Evolutionary conservation across 2,888 invertebrate genomes (phyloP).

Genomic region (Harpalus rufipes): DNA sequence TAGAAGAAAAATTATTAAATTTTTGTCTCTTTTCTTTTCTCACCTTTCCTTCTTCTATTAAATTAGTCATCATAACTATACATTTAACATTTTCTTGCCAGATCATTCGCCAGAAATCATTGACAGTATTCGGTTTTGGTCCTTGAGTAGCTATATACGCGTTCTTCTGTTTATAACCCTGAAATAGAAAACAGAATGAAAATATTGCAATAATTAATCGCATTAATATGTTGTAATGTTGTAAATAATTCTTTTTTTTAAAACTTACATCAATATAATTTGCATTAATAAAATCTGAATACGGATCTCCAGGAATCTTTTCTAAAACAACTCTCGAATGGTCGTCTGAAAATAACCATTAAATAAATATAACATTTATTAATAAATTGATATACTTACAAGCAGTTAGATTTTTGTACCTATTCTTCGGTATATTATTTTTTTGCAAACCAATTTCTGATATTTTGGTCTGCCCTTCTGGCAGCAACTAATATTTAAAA

Average conservation of each 20-base stretch:
- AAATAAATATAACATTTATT: too few species aligned
- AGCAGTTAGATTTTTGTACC: slow-evolving; percentile 77
- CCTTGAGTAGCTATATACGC: slow-evolving; percentile 76
- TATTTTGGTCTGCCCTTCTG: slow-evolving; percentile 75
- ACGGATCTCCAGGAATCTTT: slow-evolving; percentile 74
- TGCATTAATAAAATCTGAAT: slow-evolving; percentile 80
- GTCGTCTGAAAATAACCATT: slow-evolving; percentile 75
- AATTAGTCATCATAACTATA: slow-evolving; percentile 62
- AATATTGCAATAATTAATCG: too few species aligned
- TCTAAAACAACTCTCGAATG: slow-evolving; percentile 77
- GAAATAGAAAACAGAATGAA: slow-evolving; percentile 33
- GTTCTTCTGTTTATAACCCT: slow-evolving; percentile 73
- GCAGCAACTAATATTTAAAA: slow-evolving; percentile 73
- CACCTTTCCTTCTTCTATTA: slow-evolving; percentile 63
- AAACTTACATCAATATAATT: slow-evolving; percentile 79
- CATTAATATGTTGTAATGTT: too few species aligned
- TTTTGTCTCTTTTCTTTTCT: background rate
- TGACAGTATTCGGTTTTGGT: slow-evolving; percentile 73
- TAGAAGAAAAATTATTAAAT: background rate
- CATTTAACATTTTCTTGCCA: slow-evolving; percentile 67
- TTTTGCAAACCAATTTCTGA: slow-evolving; percentile 75
- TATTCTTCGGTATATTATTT: slow-evolving; percentile 77
- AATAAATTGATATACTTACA: slow-evolving; percentile 74
- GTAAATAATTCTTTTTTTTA: too few species aligned
- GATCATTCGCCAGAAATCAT: slow-evolving; percentile 76